Evolutionary conservation across 2,888 invertebrate genomes (phyloP).

Genomic region (Cyrtodaria siliqua): DNA sequence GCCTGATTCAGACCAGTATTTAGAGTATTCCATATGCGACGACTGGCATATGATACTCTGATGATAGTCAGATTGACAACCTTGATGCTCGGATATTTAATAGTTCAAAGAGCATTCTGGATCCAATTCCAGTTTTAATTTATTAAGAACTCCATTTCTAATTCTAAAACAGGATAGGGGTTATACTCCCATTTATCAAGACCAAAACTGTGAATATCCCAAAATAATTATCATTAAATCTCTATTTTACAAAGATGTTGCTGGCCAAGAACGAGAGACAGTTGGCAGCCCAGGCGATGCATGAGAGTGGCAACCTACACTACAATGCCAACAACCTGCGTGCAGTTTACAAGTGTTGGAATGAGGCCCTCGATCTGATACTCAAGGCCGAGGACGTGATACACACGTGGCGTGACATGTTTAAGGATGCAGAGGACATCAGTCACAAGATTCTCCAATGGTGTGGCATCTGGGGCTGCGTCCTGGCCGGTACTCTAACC

Average conservation of each 20-base stretch:
- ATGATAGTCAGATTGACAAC: too few relatives aligned
- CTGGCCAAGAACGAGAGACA: constrained; percentile 82
- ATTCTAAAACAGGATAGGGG: too few relatives aligned
- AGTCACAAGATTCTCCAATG: constrained; percentile 77
- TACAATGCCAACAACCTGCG: constrained; percentile 82
- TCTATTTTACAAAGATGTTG: constrained; percentile 79
- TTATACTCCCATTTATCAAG: too few relatives aligned
- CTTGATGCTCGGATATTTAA: too few relatives aligned
- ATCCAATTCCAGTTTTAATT: too few relatives aligned
- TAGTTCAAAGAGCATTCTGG: too few relatives aligned
- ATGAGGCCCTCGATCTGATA: constrained; percentile 81
- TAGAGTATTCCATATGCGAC: too few relatives aligned
- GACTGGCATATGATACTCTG: too few relatives aligned
- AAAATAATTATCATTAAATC: too few relatives aligned
- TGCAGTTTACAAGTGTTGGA: constrained; percentile 84
- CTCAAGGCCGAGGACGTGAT: constrained; percentile 79
- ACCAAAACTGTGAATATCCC: too few relatives aligned
- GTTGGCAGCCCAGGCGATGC: constrained; percentile 84
- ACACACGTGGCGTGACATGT: constrained; percentile 77
- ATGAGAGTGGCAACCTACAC: constrained; percentile 84
- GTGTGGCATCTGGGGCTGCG: constrained; percentile 85
- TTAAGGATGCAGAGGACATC: constrained; percentile 71
- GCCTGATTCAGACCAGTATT: too few relatives aligned
- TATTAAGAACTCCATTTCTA: too few relatives aligned
- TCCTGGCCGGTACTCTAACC: constrained; percentile 82